Percentiles rank a stretch among this genome's conserved stretches.
Conservation (phyloP, 2,888 invertebrate genomes). For the Lepidocyrtoides sp. region DNA sequence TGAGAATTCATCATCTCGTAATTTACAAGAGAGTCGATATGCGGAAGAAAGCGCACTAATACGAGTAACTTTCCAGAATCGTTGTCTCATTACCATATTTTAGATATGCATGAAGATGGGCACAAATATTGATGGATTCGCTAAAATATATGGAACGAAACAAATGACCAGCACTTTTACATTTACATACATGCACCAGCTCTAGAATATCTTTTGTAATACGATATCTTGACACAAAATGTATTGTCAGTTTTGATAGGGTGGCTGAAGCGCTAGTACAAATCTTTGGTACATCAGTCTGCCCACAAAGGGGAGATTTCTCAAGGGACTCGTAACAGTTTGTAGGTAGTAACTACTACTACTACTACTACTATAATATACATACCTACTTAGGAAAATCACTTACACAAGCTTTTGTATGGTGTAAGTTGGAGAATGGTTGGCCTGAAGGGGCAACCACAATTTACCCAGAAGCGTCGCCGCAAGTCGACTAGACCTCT, state of each 20-base stretch:
- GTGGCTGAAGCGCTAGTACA: too few relatives aligned
- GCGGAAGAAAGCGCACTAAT: too few relatives aligned
- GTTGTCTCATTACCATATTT: not conserved
- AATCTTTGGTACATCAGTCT: not conserved
- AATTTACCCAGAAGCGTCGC: not conserved
- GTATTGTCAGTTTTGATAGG: not conserved
- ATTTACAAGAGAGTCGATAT: too few relatives aligned
- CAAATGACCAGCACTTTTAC: slow-evolving; percentile 12
- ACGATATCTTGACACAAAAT: slow-evolving; percentile 1
- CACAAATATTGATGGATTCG: too few relatives aligned
- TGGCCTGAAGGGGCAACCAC: not conserved
- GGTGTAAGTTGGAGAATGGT: not conserved
- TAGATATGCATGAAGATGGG: too few relatives aligned
- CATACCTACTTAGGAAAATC: slow-evolving; percentile 36
- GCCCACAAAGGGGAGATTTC: not conserved
- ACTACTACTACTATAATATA: too few relatives aligned
- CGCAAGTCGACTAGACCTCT: not conserved
- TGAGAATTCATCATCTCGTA: not conserved
- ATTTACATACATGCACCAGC: not conserved
- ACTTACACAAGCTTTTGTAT: not conserved
- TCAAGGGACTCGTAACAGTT: not conserved
- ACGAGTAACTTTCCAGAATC: too few relatives aligned
- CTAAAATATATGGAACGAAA: slow-evolving; percentile 30
- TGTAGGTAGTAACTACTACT: slow-evolving; percentile 56
- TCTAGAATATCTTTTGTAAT: too few relatives aligned